Conservation (phyloP, 2,113 vertebrate species). For the Ctenomys sociabilis region DNA sequence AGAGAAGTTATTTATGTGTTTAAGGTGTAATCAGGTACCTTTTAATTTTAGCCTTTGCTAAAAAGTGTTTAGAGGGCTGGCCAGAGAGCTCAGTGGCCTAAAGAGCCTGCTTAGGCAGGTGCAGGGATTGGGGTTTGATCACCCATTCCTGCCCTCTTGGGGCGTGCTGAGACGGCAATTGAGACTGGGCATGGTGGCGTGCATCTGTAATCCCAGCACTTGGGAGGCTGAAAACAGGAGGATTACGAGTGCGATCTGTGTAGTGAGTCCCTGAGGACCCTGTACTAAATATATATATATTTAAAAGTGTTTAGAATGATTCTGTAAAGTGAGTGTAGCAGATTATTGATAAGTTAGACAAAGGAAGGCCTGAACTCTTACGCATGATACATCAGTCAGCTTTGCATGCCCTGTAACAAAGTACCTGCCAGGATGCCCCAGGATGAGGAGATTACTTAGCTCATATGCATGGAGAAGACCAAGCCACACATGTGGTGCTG, state of each 20-base stretch:
- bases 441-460: not conserved
- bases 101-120: no score
- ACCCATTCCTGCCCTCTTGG: no score
- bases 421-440: not conserved
- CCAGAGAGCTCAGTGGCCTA: no score
- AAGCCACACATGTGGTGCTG: not conserved
- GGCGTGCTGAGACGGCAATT: no score
- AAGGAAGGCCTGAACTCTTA: not conserved
- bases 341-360: not conserved
- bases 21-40: not conserved
- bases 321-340: not conserved
- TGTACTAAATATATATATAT: no score
- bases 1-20: not conserved
- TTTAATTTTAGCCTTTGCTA: slow-evolving; percentile 35
- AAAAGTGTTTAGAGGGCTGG: not conserved
- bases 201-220: no score
- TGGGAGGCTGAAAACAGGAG: no score
- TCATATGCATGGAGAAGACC: not conserved
- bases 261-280: no score
- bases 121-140: no score
- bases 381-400: not conserved
- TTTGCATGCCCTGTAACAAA: not conserved
- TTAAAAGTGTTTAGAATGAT: not conserved
- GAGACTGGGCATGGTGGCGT: no score
- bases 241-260: no score